Percentiles rank a stretch among this genome's conserved stretches.
Conservation (phyloP, 2,113 vertebrate species). For the Prietella phreatophila region DNA sequence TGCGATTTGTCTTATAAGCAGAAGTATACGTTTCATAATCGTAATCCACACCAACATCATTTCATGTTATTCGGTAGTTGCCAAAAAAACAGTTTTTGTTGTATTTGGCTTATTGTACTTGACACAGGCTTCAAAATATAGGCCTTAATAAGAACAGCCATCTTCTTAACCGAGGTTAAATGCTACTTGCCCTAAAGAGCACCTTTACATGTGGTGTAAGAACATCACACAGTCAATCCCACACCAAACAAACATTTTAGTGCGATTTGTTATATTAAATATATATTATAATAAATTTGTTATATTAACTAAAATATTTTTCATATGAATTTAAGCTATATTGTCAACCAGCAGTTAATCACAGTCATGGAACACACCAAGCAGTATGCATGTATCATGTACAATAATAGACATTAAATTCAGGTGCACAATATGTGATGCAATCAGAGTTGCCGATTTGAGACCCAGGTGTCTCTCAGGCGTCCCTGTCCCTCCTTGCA, state of each 20-base stretch:
- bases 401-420: slow-evolving; percentile 10
- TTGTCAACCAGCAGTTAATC: neutral
- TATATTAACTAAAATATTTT: neutral
- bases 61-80: neutral
- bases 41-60: neutral
- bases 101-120: neutral
- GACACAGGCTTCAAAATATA: neutral
- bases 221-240: neutral
- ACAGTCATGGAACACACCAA: neutral
- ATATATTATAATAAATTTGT: too few relatives aligned
- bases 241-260: neutral
- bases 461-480: slow-evolving; percentile 21
- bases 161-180: neutral
- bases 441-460: slow-evolving; percentile 12
- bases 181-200: neutral
- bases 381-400: neutral
- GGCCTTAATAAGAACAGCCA: slow-evolving; percentile 8
- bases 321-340: neutral
- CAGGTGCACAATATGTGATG: slow-evolving; percentile 9
- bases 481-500: slow-evolving; percentile 17
- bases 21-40: neutral
- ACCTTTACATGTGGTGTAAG: neutral
- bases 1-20: neutral
- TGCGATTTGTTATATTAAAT: neutral
- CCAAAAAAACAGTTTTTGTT: neutral